Evolutionary conservation across 1,140 invertebrate genomes (phyloP).

Genomic region (Bilobella aurantiaca): DNA sequence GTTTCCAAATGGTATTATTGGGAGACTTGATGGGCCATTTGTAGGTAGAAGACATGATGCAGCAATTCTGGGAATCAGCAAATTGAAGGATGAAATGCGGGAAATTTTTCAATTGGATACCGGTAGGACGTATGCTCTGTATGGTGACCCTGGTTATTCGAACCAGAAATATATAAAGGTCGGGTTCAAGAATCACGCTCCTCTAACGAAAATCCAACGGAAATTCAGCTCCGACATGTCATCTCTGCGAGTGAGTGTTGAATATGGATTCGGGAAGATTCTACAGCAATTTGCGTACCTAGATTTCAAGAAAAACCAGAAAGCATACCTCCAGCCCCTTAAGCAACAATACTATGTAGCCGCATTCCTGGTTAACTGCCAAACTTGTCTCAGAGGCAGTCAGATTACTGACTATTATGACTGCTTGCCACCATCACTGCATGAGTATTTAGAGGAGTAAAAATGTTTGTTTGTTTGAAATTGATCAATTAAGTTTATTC

Average conservation of each 20-base stretch:
- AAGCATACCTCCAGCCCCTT: conserved; percentile 5
- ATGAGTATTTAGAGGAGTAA: conserved; percentile 11
- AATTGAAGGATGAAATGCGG: background rate
- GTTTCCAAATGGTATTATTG: conserved; percentile 18
- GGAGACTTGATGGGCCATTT: conserved; percentile 12
- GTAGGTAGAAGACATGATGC: conserved; percentile 13
- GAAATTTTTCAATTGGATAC: conserved; percentile 6
- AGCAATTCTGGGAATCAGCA: conserved; percentile 9
- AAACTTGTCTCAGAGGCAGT: conserved; percentile 14
- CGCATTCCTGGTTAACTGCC: conserved; percentile 13
- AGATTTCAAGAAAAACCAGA: conserved; percentile 19
- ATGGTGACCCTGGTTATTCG: conserved; percentile 15
- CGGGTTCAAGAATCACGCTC: conserved; percentile 9
- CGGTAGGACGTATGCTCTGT: conserved; percentile 4
- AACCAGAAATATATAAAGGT: conserved; percentile 19
- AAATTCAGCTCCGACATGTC: conserved; percentile 9
- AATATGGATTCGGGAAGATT: conserved; percentile 16
- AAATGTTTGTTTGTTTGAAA: background rate
- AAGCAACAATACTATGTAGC: background rate
- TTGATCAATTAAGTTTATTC: background rate
- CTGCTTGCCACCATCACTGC: background rate
- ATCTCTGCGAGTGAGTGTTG: conserved; percentile 8
- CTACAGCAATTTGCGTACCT: conserved; percentile 11
- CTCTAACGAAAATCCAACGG: background rate
- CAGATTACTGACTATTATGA: conserved; percentile 8